phyloP scores from a whole-genome alignment of 92 coral and sea anemone species.

The Actinernus sp. region DNA sequence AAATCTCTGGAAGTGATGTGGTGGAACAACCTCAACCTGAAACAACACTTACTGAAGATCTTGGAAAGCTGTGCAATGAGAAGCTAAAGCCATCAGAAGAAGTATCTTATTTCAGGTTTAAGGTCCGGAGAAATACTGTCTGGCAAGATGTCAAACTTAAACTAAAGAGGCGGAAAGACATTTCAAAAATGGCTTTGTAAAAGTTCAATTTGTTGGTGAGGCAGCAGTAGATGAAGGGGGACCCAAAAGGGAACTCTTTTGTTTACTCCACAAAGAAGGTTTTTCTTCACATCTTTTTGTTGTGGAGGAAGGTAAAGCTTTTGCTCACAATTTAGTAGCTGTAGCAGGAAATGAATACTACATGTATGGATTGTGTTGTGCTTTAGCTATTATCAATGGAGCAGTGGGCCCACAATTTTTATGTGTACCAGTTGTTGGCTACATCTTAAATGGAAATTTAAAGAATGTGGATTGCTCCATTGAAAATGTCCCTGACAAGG shows the following conservation, averaged over 20 bases:
- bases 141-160: too few species aligned
- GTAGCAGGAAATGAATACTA: conserved; percentile 48
- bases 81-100: too few species aligned
- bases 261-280: conserved; percentile 29
- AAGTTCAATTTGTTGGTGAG: conserved; percentile 63
- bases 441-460: conserved; percentile 41
- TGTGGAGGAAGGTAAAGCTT: conserved; percentile 42
- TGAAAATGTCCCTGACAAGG: conserved; percentile 43
- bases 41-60: too few species aligned
- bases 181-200: conserved; percentile 35
- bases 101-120: too few species aligned
- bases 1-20: too few species aligned
- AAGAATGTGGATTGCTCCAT: conserved; percentile 30
- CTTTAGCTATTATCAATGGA: conserved; percentile 63
- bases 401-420: conserved; percentile 73
- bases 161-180: too few species aligned
- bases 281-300: conserved; percentile 14
- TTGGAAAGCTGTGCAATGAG: too few species aligned
- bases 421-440: conserved; percentile 57
- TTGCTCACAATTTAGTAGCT: conserved; percentile 63
- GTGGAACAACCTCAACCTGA: too few species aligned
- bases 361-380: conserved; percentile 61
- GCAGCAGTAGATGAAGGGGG: too few species aligned
- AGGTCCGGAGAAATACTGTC: too few species aligned
- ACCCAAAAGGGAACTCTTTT: conserved; percentile 47